phyloP scores from a whole-genome alignment of 37 sponge, comb jelly and placozoan species.

The Trichoplax adhaerens region DNA sequence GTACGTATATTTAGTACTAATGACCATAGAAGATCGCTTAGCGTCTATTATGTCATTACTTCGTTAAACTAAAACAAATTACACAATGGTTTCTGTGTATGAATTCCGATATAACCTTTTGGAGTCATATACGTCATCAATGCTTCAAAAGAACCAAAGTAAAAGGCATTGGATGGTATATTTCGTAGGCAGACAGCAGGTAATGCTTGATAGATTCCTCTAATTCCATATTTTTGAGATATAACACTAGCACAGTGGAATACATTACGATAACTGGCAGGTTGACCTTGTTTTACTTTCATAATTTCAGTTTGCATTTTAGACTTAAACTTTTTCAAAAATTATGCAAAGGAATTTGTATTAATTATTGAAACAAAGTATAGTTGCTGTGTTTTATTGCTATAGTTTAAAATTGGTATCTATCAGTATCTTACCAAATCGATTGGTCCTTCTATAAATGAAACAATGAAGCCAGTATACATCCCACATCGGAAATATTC shows the following conservation, averaged over 20 bases:
- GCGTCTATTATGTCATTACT: too few species aligned
- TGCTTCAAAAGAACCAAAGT: not conserved
- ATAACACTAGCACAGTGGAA: not conserved
- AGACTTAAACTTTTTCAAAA: slow-evolving; percentile 10
- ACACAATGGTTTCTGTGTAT: too few species aligned
- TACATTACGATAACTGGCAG: slow-evolving; percentile 8
- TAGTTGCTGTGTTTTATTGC: not conserved
- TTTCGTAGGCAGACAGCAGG: too few species aligned
- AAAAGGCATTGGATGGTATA: too few species aligned
- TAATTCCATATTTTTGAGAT: slow-evolving; percentile 1
- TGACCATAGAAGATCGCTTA: too few species aligned
- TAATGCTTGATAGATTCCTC: slow-evolving; percentile 9
- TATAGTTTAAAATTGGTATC: too few species aligned
- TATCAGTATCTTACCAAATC: slow-evolving; percentile 3
- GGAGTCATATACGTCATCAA: not conserved
- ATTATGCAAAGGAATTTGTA: not conserved
- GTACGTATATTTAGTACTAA: too few species aligned
- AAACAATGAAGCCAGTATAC: slow-evolving; percentile 1
- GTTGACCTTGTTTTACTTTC: not conserved
- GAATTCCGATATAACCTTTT: not conserved
- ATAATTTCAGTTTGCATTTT: slow-evolving; percentile 10
- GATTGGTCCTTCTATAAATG: slow-evolving; percentile 11
- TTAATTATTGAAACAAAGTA: not conserved
- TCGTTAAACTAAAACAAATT: too few species aligned
- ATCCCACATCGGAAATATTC: slow-evolving; percentile 6